A percentile compares a stretch with the other conserved stretches of the same genome.
Evolutionary conservation across 2,888 invertebrate species (phyloP).

Genomic region (Athrips mouffetella): DNA sequence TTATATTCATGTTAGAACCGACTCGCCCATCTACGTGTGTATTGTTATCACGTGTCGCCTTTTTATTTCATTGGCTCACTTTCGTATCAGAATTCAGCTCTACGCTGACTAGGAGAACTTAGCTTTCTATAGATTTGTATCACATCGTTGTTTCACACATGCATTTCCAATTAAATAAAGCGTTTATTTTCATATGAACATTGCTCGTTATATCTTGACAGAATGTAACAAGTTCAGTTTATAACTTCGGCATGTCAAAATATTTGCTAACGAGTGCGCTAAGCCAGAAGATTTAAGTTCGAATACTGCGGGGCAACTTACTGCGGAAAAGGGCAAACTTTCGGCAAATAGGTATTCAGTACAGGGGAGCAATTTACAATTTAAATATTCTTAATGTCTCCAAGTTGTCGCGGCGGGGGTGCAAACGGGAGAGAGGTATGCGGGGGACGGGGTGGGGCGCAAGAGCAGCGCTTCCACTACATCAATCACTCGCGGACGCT

Average conservation of each 20-base stretch:
- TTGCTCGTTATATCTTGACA: too few relatives aligned
- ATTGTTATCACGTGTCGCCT: constrained; percentile 62
- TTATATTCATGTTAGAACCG: constrained; percentile 68
- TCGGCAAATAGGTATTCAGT: constrained; percentile 73
- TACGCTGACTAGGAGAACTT: not conserved
- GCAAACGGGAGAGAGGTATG: constrained; percentile 37
- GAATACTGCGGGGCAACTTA: constrained; percentile 33
- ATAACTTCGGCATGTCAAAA: not conserved
- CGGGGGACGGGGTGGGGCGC: constrained; percentile 33
- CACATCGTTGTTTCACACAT: too few relatives aligned
- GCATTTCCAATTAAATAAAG: too few relatives aligned
- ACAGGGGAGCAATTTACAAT: constrained; percentile 75
- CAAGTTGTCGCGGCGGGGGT: constrained; percentile 60
- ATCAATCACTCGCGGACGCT: constrained; percentile 76
- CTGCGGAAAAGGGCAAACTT: constrained; percentile 59
- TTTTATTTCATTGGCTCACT: constrained; percentile 49
- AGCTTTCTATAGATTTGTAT: not conserved
- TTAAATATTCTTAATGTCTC: constrained; percentile 78
- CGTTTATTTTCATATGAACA: not conserved
- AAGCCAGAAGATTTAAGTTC: constrained; percentile 14
- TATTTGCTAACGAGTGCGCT: constrained; percentile 1
- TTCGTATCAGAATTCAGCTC: constrained; percentile 9
- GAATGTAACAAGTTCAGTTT: too few relatives aligned
- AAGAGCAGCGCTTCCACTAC: constrained; percentile 66
- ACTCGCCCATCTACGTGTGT: constrained; percentile 53